Conservation (phyloP, 92 coral and sea anemone genomes). For the Parazoanthus atlanticus region DNA sequence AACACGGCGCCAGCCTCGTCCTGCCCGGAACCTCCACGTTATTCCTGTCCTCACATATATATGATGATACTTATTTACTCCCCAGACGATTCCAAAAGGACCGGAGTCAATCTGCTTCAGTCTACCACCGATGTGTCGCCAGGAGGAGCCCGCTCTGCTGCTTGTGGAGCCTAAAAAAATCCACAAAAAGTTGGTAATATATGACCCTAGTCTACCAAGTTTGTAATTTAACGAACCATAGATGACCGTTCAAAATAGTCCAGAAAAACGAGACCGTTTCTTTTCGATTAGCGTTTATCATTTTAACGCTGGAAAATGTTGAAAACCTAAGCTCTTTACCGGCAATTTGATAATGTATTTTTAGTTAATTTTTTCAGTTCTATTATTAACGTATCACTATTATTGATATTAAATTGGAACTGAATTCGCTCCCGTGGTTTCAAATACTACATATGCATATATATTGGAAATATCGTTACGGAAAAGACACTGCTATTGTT, state of each 20-base stretch:
- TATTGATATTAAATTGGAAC: too few species aligned
- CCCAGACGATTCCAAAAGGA: constrained; percentile 35
- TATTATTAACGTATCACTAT: too few species aligned
- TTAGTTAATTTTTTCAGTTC: not conserved
- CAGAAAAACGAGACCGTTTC: too few species aligned
- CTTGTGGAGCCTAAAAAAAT: not conserved
- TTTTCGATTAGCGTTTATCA: too few species aligned
- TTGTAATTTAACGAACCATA: too few species aligned
- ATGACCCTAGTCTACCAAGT: too few species aligned
- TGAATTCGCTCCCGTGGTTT: not conserved
- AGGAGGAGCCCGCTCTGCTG: constrained; percentile 1
- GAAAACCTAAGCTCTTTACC: too few species aligned
- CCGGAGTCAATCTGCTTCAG: constrained; percentile 52
- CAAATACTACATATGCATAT: too few species aligned
- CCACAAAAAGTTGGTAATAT: too few species aligned
- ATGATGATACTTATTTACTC: not conserved
- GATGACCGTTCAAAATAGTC: too few species aligned
- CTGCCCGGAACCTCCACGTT: constrained; percentile 19
- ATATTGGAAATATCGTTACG: not conserved
- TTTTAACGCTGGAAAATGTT: too few species aligned
- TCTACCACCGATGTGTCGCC: constrained; percentile 32
- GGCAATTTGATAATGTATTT: too few species aligned
- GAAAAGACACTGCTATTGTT: not conserved
- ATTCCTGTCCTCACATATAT: constrained; percentile 36
- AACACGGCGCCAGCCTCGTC: constrained; percentile 31